phyloP scores from a whole-genome alignment of 2,797 vertebrate species.

The Rhabdomys pumilio region DNA sequence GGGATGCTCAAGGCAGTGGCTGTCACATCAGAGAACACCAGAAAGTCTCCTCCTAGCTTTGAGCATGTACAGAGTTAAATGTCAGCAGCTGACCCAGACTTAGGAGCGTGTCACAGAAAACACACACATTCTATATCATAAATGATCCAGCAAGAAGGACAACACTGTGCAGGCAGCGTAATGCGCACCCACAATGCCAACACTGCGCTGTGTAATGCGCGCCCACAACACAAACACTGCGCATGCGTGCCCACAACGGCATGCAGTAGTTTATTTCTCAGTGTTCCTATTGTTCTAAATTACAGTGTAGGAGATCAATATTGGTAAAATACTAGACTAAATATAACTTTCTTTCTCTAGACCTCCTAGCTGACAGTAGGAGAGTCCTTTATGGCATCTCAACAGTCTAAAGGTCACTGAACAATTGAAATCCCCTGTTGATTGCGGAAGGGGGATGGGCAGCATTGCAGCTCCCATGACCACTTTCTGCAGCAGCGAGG shows the following conservation, averaged over 20 bases:
- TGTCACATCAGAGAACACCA: not conserved
- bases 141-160: not conserved
- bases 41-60: not conserved
- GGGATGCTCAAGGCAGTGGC: not conserved
- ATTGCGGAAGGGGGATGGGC: too few species aligned
- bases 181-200: not conserved
- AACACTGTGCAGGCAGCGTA: not conserved
- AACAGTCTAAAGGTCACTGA: not conserved
- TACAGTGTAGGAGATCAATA: slow-evolving; percentile 6
- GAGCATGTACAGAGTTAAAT: not conserved
- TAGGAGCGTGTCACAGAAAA: not conserved
- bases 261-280: not conserved
- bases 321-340: slow-evolving; percentile 35
- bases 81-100: not conserved
- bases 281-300: not conserved
- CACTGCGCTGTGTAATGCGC: too few species aligned
- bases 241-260: not conserved
- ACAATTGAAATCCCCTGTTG: not conserved
- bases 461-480: not conserved
- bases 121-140: not conserved
- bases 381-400: not conserved
- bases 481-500: not conserved
- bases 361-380: not conserved
- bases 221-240: too few species aligned
- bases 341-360: not conserved